Evolutionary conservation across 2,797 vertebrate species (phyloP), one percentile per base, ranked within the genome.

Genomic region (Peromyscus eremicus): DNA sequence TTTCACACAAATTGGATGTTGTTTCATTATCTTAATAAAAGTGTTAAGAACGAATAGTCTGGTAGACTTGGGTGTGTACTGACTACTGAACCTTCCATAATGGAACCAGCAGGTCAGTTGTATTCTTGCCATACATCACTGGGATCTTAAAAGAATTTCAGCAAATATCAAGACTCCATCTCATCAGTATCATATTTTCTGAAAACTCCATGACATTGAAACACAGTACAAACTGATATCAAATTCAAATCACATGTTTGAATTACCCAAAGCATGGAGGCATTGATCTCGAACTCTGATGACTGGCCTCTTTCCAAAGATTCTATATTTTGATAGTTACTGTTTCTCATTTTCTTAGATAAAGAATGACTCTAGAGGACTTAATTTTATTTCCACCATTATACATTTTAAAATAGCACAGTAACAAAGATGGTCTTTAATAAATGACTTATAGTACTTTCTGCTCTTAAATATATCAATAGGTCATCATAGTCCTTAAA

Each of bases 391-490:
- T 79, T 90, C 21, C 25, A 77, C 55, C 21, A 83, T 23, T 80
- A 49, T 66, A n/a, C 60, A 52, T 91, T 93, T 79, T 49, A 60
- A 92, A 81, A 88, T 25, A 92, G 55, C 3, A 49, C 0, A 85
- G 62, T 23, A 37, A 68, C 66, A 87, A 64, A 83, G 64, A 21
- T 8, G 14, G 32, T 25, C 73, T 71, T 87, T 70, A 37, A 62
- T 40, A 62, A 79, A 77, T 32, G 81, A 64, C 46, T 73, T 68
- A 76, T 11, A 68, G 12, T 43, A 37, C 13, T 29, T 94, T 93
- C 89, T 81, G 27, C 34, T 94, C 27, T 75, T 52, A 81, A 79
- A 95, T 79, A 70, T 84, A 85, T 64, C 95, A 91, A 88, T 52
- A 85, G 62, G 25, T 88, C 71, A 46, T 16, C 7, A 77, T 88